Conservation (phyloP, 2,888 invertebrate genomes). For the Carpatolechia fugitivella region DNA sequence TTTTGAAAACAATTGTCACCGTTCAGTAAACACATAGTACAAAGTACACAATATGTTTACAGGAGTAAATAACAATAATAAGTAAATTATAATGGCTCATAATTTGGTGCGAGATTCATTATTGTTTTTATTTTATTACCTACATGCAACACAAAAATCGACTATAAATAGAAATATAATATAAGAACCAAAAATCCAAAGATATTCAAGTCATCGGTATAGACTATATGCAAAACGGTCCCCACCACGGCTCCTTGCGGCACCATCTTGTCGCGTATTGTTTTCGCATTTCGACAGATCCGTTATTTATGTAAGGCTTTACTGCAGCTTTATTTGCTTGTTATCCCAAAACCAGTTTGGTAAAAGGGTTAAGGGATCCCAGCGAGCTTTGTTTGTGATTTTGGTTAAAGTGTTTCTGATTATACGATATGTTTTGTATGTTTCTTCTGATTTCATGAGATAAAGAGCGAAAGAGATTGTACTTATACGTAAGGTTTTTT, state of each 20-base stretch:
- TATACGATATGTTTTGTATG: constrained; percentile 3
- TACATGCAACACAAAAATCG: no score
- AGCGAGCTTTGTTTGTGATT: constrained; percentile 8
- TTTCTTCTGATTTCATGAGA: not conserved
- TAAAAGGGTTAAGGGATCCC: constrained; percentile 45
- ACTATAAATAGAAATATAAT: no score
- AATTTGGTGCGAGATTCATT: no score
- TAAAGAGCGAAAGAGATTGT: no score
- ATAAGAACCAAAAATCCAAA: no score
- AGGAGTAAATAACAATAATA: no score
- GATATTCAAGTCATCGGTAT: not conserved
- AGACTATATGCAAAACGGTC: constrained; percentile 42
- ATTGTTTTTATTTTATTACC: no score
- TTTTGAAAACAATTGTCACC: no score
- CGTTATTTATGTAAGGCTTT: constrained; percentile 71
- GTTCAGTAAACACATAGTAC: no score
- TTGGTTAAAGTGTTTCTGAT: not conserved
- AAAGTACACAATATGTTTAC: no score
- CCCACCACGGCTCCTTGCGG: constrained; percentile 35
- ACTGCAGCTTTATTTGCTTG: constrained; percentile 43
- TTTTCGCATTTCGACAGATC: constrained; percentile 70
- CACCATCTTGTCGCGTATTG: constrained; percentile 65
- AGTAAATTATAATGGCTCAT: no score
- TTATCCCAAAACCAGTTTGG: constrained; percentile 38
- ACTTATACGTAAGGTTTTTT: no score